A percentile compares a stretch with the other conserved stretches of the same genome.
phyloP scores from a whole-genome alignment of 2,113 vertebrate genomes.

The Tupaia tana region DNA sequence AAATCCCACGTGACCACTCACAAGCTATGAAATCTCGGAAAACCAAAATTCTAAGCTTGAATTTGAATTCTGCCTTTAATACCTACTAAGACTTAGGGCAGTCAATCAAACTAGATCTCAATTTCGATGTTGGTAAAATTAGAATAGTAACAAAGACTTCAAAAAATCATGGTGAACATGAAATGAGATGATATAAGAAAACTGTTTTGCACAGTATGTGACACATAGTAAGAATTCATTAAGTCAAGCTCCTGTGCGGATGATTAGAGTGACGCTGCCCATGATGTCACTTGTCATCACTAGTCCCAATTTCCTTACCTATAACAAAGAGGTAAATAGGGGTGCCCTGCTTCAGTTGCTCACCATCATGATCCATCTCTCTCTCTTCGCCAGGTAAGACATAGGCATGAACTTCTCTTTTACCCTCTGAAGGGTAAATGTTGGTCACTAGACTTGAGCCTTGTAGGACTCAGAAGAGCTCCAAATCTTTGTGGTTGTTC shows the following conservation, averaged over 20 bases:
- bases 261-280: no score
- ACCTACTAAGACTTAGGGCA: not conserved
- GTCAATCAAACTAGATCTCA: not conserved
- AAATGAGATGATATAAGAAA: not conserved
- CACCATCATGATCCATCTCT: not conserved
- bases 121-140: conserved; percentile 13
- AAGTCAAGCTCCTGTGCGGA: not conserved
- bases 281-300: not conserved
- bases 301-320: not conserved
- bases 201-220: not conserved
- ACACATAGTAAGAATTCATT: not conserved
- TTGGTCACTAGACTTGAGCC: not conserved
- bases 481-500: not conserved
- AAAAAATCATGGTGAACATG: not conserved
- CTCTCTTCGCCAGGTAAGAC: not conserved
- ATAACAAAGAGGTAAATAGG: not conserved
- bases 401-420: not conserved
- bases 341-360: not conserved
- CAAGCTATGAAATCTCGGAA: not conserved
- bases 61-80: not conserved
- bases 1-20: not conserved
- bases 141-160: not conserved
- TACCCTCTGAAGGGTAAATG: not conserved
- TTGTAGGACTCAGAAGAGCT: not conserved
- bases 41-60: not conserved